phyloP scores from a whole-genome alignment of 1,140 invertebrate genomes.

The Harlomillsia oculata region DNA sequence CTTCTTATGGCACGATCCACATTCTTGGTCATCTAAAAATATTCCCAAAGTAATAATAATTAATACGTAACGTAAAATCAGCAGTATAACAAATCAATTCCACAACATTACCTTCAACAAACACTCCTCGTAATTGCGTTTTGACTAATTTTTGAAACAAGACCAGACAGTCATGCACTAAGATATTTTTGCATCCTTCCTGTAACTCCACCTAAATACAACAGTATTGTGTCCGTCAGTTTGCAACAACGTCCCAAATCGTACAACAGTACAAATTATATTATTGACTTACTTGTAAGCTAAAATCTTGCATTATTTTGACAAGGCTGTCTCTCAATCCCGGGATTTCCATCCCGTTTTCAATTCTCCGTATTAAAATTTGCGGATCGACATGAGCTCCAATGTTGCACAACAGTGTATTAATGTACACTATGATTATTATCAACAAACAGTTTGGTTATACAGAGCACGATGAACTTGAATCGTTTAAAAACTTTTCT shows the following conservation, averaged over 20 bases:
- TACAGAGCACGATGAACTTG: not conserved
- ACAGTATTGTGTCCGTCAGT: too few relatives aligned
- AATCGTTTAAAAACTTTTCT: conserved; percentile 24
- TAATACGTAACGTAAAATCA: not conserved
- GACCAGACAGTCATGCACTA: conserved; percentile 79
- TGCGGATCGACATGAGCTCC: conserved; percentile 85
- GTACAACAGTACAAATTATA: too few relatives aligned
- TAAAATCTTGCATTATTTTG: conserved; percentile 93
- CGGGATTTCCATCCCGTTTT: conserved; percentile 70
- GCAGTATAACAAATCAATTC: conserved; percentile 7
- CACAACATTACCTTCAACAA: conserved; percentile 47
- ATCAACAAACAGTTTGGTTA: conserved; percentile 1
- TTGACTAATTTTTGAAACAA: conserved; percentile 70
- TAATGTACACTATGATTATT: conserved; percentile 56
- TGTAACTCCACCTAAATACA: conserved; percentile 62
- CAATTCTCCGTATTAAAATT: conserved; percentile 73
- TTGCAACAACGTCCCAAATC: too few relatives aligned
- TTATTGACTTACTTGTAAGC: conserved; percentile 60
- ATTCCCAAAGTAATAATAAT: conserved; percentile 34
- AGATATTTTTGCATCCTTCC: conserved; percentile 77
- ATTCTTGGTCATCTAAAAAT: conserved; percentile 58
- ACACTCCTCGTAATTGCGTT: conserved; percentile 65
- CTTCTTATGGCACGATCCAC: conserved; percentile 61
- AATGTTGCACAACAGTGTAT: conserved; percentile 64
- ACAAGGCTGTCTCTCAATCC: conserved; percentile 81